Conservation (phyloP, 2,797 vertebrate genomes). For the Mormyrops attenuatus region DNA sequence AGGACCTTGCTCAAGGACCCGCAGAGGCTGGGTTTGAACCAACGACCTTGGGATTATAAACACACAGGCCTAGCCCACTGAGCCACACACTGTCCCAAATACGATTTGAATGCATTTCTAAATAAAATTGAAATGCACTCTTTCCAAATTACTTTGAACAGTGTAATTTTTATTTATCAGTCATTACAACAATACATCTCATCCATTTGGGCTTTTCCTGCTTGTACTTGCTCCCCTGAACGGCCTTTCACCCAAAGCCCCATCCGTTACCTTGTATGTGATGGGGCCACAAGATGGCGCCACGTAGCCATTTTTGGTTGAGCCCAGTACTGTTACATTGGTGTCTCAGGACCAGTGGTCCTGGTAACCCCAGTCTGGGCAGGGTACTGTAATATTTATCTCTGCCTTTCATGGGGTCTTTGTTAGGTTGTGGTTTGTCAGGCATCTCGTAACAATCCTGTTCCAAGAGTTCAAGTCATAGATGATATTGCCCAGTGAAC, state of each 20-base stretch:
- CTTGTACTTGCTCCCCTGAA: neutral
- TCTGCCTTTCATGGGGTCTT: neutral
- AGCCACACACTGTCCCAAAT: too few species aligned
- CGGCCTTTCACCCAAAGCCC: neutral
- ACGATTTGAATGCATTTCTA: neutral
- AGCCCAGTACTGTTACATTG: neutral
- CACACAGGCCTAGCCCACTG: too few species aligned
- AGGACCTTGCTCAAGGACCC: too few species aligned
- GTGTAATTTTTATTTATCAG: neutral
- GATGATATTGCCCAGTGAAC: neutral
- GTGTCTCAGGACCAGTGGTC: neutral
- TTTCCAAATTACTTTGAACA: neutral
- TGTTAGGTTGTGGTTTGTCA: neutral
- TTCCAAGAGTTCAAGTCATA: neutral
- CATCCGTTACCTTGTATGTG: neutral
- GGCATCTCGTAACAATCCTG: neutral
- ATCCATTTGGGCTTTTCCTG: neutral
- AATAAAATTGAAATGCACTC: neutral
- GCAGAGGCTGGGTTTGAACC: too few species aligned
- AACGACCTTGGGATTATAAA: too few species aligned
- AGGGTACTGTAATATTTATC: neutral
- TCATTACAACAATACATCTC: neutral
- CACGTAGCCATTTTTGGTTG: neutral
- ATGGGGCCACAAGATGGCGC: neutral
- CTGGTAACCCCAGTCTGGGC: neutral